Base-by-base conservation (phyloP, 2,888 invertebrate genomes). In the Byasa hedistus region DNA sequence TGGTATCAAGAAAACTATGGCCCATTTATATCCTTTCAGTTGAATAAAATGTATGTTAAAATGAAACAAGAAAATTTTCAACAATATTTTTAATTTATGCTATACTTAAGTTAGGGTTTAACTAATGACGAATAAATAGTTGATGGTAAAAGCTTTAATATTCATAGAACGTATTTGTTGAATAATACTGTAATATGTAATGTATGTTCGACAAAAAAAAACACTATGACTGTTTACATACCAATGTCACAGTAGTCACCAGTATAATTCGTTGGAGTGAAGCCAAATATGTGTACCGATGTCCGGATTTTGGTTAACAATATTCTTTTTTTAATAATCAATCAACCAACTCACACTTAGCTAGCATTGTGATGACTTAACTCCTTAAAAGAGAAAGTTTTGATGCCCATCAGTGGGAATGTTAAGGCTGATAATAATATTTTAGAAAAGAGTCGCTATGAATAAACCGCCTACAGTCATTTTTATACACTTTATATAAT, bases 291-390 rank as follows among this genome's bases (percentile, higher is more conserved):
- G n/a, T 44, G 36, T 24, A 21, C 15, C 8, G 22, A 19, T 22
- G 44, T 8, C 22, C 15, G 54, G 19, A 36, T 36, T 36, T 58
- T 36, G 22, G 58, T 51, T 22, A 63, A 63, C 51, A 57, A 63
- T 51, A 12, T 48, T 21, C 17, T 27, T 39, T 55, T 56, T 57
- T 22, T 57, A 22, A 17, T 24, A 27, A 27, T 48, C 61, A 54
- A 39, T 54, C 54, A 61, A 22, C 22, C 21, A 48, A 48, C 19
- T 19, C 19, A 19, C 48, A 48, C 3, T 15, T 15, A 39, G 15
- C 39, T 3, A 39, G 39, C 15, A 15, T 39, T 3, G 39, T 15
- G 39, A 3, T 3, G 48, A 48, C 2, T 48, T 5, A n/a, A 27
- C 27, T 27, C 27, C 5, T 27, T 27, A 5, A 27, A n/a, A 27